Percentiles rank a stretch among this genome's conserved stretches.
These are phyloP conservation scores for Pegoplata infirma DNA, from an alignment of 2,888 invertebrate genomes.

Conservation along the genomic window DNA sequence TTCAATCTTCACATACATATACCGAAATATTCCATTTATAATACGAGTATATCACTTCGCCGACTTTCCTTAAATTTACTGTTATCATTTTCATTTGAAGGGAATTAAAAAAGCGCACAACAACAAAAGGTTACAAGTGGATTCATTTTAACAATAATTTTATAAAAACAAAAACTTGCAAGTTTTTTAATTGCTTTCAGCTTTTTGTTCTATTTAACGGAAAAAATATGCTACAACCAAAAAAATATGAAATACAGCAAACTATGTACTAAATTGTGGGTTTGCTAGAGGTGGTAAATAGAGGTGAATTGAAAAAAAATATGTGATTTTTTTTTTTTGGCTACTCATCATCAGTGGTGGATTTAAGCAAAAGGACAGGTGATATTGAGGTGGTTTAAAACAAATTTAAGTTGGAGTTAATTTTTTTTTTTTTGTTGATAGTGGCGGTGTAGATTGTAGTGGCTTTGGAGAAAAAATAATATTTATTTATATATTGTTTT, in stretches of 20 bases:
- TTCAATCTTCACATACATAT: too few species aligned
- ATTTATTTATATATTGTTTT: background rate
- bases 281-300: background rate
- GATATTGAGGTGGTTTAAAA: background rate
- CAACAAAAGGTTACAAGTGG: constrained; percentile 25
- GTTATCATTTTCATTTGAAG: background rate
- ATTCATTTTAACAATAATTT: constrained; percentile 12
- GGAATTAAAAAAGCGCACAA: constrained; percentile 1
- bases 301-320: background rate
- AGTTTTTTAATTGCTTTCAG: constrained; percentile 20
- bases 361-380: background rate
- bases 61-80: background rate
- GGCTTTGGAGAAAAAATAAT: constrained; percentile 14
- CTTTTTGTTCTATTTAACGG: constrained; percentile 6
- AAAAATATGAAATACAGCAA: background rate
- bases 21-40: too few species aligned
- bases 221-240: background rate
- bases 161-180: constrained; percentile 3
- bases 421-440: background rate
- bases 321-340: background rate
- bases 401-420: background rate
- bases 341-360: background rate
- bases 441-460: constrained; percentile 4
- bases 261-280: background rate
- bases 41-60: background rate